Percentiles rank a stretch among this genome's conserved stretches.
Evolutionary conservation across 1,140 invertebrate genomes (phyloP).

Genomic region (Pinna nobilis): DNA sequence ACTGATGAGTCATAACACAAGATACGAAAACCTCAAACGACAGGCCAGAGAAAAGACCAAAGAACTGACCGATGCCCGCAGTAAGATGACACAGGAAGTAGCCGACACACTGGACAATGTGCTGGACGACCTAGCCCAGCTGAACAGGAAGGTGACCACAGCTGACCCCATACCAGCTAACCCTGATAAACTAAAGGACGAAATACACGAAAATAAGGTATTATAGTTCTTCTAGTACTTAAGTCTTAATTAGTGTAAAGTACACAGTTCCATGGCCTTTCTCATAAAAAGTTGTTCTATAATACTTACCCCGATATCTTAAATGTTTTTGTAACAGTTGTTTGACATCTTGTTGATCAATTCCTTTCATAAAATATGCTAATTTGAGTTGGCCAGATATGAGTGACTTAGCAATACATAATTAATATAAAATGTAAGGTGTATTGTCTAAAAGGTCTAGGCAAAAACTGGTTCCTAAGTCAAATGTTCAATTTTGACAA

Average conservation of each 20-base stretch:
- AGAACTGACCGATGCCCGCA: conserved; percentile 87
- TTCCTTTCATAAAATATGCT: no score
- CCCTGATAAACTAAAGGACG: conserved; percentile 93
- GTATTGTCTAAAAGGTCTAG: no score
- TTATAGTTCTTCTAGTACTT: conserved; percentile 1
- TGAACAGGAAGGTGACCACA: conserved; percentile 85
- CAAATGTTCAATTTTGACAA: neutral
- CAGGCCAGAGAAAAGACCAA: conserved; percentile 87
- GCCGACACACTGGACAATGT: conserved; percentile 96
- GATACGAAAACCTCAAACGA: conserved; percentile 88
- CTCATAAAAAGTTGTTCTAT: no score
- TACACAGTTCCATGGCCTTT: no score
- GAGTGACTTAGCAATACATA: no score
- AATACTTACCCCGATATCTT: no score
- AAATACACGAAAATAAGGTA: conserved; percentile 94
- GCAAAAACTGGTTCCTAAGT: no score
- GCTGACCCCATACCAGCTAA: conserved; percentile 95
- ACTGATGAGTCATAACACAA: conserved; percentile 89
- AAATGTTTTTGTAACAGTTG: no score
- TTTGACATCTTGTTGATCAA: no score
- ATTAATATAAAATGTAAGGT: no score
- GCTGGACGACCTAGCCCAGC: conserved; percentile 84
- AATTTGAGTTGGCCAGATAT: no score
- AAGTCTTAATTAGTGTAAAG: no score
- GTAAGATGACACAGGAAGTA: conserved; percentile 81